Evolutionary conservation across 2,113 vertebrate genomes (phyloP).

Genomic region (Sander lucioperca): DNA sequence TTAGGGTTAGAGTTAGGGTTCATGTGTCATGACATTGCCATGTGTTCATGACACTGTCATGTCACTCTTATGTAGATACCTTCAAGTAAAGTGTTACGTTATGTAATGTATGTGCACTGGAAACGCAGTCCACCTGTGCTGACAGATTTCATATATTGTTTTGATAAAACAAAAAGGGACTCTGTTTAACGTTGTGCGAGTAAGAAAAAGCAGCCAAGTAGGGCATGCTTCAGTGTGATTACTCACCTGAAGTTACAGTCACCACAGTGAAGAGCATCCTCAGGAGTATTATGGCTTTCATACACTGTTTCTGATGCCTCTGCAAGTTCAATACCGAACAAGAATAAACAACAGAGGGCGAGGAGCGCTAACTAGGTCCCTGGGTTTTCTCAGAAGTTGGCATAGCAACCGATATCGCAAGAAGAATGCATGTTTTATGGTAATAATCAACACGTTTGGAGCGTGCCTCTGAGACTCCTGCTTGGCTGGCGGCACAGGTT

Average conservation of each 20-base stretch:
- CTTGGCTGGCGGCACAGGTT: conserved; percentile 24
- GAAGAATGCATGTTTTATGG: conserved; percentile 45
- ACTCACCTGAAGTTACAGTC: conserved; percentile 32
- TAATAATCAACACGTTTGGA: conserved; percentile 51
- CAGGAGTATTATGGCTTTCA: conserved; percentile 33
- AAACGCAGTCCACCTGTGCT: not conserved
- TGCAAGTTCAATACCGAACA: conserved; percentile 33
- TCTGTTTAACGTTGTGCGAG: not conserved
- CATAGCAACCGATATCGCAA: conserved; percentile 61
- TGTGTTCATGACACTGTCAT: too few relatives aligned
- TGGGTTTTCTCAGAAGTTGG: conserved; percentile 56
- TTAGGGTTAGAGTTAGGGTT: too few relatives aligned
- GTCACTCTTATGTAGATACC: too few relatives aligned
- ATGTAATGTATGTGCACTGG: not conserved
- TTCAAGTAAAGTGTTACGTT: too few relatives aligned
- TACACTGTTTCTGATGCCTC: conserved; percentile 49
- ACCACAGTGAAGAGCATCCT: conserved; percentile 34
- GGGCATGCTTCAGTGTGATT: conserved; percentile 17
- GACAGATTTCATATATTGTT: not conserved
- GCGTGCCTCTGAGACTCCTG: conserved; percentile 32
- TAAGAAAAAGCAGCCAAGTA: conserved; percentile 24
- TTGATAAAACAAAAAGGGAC: not conserved
- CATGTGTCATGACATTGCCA: too few relatives aligned
- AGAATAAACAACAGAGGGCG: conserved; percentile 49
- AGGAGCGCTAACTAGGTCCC: conserved; percentile 55